phyloP scores from a whole-genome alignment of 1,140 invertebrate genomes.

The Drosophila murphyi region DNA sequence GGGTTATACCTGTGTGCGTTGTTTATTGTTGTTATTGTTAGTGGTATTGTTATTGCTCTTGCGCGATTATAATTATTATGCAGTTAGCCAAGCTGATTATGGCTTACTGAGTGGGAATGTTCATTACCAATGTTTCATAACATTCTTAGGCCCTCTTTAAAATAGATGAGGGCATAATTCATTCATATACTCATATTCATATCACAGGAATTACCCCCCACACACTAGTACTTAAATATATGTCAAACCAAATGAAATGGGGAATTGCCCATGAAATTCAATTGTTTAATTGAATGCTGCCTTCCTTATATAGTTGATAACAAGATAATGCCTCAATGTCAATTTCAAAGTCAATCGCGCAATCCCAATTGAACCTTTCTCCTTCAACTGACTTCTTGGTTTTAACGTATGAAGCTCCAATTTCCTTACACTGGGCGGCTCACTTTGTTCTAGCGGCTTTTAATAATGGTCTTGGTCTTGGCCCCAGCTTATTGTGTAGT shows the following conservation, averaged over 20 bases:
- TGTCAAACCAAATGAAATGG: not conserved
- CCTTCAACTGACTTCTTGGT: conserved; percentile 3
- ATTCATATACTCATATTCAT: no score
- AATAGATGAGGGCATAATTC: no score
- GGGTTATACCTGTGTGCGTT: no score
- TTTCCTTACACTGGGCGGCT: conserved; percentile 41
- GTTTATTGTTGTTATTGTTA: no score
- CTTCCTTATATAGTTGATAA: not conserved
- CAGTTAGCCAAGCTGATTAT: no score
- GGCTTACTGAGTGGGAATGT: no score
- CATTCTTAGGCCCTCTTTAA: no score
- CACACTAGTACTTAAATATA: not conserved
- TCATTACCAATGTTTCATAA: no score
- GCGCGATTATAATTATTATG: no score
- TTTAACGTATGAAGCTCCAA: conserved; percentile 43
- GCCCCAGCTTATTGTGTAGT: conserved; percentile 1
- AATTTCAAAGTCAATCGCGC: conserved; percentile 36
- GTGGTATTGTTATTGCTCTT: no score
- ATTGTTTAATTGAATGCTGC: conserved; percentile 25
- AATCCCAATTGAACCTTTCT: conserved; percentile 43
- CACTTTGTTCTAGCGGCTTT: conserved; percentile 53
- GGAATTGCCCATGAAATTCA: conserved; percentile 6
- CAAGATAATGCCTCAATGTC: conserved; percentile 25
- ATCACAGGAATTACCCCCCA: no score
- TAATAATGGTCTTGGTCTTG: conserved; percentile 24